Evolutionary conservation across 1,140 invertebrate species (phyloP).

Genomic region (Heterodera carotae): DNA sequence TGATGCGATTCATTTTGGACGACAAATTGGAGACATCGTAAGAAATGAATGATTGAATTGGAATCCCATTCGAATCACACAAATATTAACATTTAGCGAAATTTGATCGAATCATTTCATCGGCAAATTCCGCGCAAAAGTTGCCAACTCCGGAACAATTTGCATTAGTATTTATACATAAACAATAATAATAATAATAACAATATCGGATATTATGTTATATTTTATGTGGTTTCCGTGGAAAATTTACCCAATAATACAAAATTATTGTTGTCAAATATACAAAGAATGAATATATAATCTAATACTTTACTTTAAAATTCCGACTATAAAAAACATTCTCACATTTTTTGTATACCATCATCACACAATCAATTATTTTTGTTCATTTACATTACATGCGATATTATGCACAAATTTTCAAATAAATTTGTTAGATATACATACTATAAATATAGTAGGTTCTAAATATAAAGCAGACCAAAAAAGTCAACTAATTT

Average conservation of each 20-base stretch:
- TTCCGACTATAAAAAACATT: neutral
- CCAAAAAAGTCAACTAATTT: too few species aligned
- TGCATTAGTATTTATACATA: too few species aligned
- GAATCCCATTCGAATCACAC: neutral
- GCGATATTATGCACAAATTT: neutral
- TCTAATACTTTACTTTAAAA: neutral
- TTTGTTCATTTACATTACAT: neutral
- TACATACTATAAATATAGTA: too few species aligned
- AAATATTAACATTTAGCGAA: neutral
- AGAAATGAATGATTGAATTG: slow-evolving; percentile 18
- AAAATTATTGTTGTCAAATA: too few species aligned
- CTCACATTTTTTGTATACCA: neutral
- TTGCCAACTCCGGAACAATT: neutral
- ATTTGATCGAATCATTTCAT: neutral
- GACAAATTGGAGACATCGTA: slow-evolving; percentile 51
- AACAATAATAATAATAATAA: too few species aligned
- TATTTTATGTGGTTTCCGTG: too few species aligned
- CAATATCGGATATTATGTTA: too few species aligned
- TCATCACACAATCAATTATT: too few species aligned
- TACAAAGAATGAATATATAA: too few species aligned
- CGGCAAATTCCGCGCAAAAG: neutral
- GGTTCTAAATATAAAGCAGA: too few species aligned
- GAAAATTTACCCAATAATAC: too few species aligned
- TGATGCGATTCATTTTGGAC: slow-evolving; percentile 46
- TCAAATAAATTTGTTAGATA: neutral